These are phyloP conservation scores for Solenodon paradoxus DNA, from an alignment of 2,113 vertebrate species.

Conservation along the genomic window DNA sequence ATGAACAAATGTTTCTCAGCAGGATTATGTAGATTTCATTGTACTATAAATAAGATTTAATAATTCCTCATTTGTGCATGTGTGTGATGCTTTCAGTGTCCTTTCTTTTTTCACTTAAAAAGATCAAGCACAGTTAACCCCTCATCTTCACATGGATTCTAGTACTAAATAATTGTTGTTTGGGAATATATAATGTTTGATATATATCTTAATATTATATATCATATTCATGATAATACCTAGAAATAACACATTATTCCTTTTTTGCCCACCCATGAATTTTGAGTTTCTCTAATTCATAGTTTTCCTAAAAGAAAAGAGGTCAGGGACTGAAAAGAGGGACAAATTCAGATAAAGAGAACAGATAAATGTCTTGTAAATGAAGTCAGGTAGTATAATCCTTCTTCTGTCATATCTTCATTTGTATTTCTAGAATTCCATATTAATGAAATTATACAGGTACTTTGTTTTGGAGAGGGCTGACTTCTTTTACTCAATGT, in stretches of 20 bases:
- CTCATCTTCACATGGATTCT: conserved; percentile 43
- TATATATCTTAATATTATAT: no score
- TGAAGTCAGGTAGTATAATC: neutral
- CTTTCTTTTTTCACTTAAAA: conserved; percentile 55
- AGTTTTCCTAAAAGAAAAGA: conserved; percentile 2
- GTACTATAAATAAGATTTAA: conserved; percentile 57
- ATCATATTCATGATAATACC: no score
- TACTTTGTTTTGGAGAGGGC: neutral
- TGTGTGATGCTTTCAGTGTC: neutral
- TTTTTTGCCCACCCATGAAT: neutral
- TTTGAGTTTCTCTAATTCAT: neutral
- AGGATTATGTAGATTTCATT: conserved; percentile 49
- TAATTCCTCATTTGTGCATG: conserved; percentile 58
- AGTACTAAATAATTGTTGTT: neutral
- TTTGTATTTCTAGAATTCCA: neutral
- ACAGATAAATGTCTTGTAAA: neutral
- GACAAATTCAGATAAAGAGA: neutral
- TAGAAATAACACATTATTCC: neutral
- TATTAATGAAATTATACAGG: neutral
- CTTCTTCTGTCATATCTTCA: neutral
- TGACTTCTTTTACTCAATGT: neutral
- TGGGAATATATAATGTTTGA: no score
- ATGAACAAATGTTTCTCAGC: conserved; percentile 64
- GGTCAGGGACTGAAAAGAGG: neutral
- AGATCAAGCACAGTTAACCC: conserved; percentile 32